phyloP scores from a whole-genome alignment of 2,113 vertebrate species.

The Rattus rattus region DNA sequence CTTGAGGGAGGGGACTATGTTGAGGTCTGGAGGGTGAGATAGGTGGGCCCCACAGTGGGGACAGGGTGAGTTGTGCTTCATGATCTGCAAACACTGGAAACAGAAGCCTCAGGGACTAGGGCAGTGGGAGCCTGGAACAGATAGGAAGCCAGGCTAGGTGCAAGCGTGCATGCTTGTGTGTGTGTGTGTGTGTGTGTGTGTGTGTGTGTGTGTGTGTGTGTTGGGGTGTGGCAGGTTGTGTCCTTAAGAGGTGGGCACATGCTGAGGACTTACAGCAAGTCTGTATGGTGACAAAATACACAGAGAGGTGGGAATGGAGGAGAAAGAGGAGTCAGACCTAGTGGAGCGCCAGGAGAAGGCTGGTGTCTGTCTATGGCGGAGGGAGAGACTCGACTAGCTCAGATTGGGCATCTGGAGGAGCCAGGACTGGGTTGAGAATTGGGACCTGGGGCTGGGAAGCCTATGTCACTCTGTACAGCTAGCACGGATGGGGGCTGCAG shows the following conservation, averaged over 20 bases:
- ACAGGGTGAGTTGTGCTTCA: accelerated
- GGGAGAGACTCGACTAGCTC: accelerated
- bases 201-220: too few species aligned
- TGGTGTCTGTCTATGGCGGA: accelerated
- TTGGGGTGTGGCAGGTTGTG: background rate
- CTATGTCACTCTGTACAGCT: background rate
- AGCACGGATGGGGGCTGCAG: too few species aligned
- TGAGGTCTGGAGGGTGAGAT: background rate
- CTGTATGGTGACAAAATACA: accelerated
- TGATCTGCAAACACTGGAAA: accelerated
- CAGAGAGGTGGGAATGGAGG: accelerated
- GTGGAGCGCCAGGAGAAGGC: accelerated
- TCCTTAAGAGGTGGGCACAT: background rate
- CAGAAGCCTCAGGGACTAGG: too few species aligned
- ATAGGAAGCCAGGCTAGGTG: background rate
- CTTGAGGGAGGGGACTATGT: background rate
- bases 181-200: background rate
- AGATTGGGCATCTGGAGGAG: background rate
- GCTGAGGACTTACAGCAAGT: background rate
- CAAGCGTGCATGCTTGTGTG: background rate
- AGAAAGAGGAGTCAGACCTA: too few species aligned
- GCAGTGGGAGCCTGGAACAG: background rate
- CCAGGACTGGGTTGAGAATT: background rate
- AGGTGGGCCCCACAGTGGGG: too few species aligned
- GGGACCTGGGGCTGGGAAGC: background rate